Percentiles rank a stretch among this genome's conserved stretches.
These are phyloP conservation scores for Bostrychus sinensis DNA, from an alignment of 2,113 vertebrate species.

Conservation along the genomic window DNA sequence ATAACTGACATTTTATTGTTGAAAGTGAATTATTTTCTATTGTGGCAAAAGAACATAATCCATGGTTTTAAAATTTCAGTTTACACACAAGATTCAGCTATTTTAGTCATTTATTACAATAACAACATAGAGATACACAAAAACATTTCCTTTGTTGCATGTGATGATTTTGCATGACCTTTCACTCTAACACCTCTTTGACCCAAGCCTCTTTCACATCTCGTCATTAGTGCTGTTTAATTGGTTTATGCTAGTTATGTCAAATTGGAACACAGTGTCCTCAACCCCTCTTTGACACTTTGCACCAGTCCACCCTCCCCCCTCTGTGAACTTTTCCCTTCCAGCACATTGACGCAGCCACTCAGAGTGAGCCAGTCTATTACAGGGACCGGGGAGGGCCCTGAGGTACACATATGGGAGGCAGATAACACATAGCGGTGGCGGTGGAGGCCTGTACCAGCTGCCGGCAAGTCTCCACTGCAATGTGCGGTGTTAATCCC, in stretches of 20 bases:
- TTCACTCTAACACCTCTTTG: too few species aligned
- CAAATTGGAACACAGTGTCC: constrained; percentile 57
- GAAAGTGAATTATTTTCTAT: too few species aligned
- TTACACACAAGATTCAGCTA: too few species aligned
- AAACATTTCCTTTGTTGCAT: too few species aligned
- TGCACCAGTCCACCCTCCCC: constrained; percentile 6
- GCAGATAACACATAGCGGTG: constrained; percentile 79
- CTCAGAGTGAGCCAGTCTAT: constrained; percentile 81
- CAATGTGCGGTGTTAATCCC: constrained; percentile 60
- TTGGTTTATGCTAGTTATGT: constrained; percentile 78
- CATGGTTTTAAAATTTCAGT: too few species aligned
- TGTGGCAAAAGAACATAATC: too few species aligned
- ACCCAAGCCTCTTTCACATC: too few species aligned
- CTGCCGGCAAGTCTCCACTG: constrained; percentile 46
- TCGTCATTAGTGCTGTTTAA: constrained; percentile 31
- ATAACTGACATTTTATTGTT: too few species aligned
- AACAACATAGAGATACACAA: too few species aligned
- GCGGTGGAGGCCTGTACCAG: constrained; percentile 53
- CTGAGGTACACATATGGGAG: constrained; percentile 86
- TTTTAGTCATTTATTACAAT: too few species aligned
- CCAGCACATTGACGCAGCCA: constrained; percentile 66
- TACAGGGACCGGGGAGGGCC: constrained; percentile 81
- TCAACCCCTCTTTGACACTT: constrained; percentile 4
- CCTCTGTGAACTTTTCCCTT: constrained; percentile 51
- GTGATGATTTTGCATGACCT: too few species aligned